Conservation (phyloP, 1,140 invertebrate species). For the Ostrea denselamellosa region DNA sequence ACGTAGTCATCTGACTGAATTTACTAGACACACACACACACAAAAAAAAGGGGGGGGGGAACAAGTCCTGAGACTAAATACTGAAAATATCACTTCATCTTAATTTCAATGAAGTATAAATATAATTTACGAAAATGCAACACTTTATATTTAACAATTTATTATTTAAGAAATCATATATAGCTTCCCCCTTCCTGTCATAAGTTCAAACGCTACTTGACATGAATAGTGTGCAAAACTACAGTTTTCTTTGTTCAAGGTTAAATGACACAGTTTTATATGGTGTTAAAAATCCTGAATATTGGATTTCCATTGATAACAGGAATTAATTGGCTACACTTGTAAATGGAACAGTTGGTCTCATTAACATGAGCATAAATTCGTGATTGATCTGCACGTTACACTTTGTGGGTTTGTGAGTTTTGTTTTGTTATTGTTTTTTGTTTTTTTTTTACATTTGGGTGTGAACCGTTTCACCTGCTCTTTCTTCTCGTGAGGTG, state of each 20-base stretch:
- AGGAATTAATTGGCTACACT: not conserved
- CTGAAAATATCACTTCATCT: not conserved
- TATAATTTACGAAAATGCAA: not conserved
- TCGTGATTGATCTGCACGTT: not conserved
- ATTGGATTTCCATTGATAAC: constrained; percentile 21
- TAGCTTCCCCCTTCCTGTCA: constrained; percentile 19
- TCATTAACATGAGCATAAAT: constrained; percentile 9
- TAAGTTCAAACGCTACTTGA: not conserved
- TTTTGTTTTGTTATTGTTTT: too few relatives aligned
- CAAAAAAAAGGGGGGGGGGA: too few relatives aligned
- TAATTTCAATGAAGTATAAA: not conserved
- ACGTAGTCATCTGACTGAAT: not conserved
- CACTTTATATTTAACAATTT: not conserved
- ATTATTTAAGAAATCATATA: constrained; percentile 13
- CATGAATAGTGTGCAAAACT: constrained; percentile 18
- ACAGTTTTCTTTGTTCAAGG: not conserved
- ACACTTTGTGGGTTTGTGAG: not conserved
- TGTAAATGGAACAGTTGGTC: constrained; percentile 26
- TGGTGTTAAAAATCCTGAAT: not conserved
- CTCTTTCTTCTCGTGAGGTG: constrained; percentile 1
- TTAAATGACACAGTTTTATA: constrained; percentile 8
- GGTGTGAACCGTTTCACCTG: not conserved
- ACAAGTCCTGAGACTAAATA: not conserved
- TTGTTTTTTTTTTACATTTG: too few relatives aligned
- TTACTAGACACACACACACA: not conserved